A percentile compares a stretch with the other conserved stretches of the same genome.
Evolutionary conservation across 2,888 invertebrate species (phyloP).

Genomic region (Spicauda simplicius): DNA sequence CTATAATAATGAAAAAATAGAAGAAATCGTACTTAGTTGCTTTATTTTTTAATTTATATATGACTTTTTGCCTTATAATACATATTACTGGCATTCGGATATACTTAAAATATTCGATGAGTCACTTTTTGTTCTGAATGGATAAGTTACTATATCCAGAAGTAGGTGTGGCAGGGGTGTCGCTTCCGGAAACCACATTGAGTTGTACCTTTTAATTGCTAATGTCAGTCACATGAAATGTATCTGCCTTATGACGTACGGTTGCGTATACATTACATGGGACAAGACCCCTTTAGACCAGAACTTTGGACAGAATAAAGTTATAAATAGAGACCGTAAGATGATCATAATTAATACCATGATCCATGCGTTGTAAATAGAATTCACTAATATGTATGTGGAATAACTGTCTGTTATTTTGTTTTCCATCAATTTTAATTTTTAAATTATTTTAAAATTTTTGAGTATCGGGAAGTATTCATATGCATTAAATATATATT

Average conservation of each 20-base stretch:
- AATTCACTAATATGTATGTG: neutral
- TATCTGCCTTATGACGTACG: neutral
- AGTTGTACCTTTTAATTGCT: neutral
- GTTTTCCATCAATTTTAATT: no score
- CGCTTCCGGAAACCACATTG: neutral
- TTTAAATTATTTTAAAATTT: no score
- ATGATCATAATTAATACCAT: neutral
- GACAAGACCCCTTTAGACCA: neutral
- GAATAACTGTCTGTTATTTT: neutral
- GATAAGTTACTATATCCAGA: no score
- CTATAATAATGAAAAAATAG: no score
- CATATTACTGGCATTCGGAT: no score
- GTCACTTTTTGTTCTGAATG: no score
- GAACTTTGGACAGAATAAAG: neutral
- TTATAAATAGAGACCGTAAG: neutral
- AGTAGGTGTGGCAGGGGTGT: no score
- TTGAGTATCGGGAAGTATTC: no score
- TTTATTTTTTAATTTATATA: neutral
- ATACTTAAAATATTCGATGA: no score
- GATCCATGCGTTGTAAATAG: neutral
- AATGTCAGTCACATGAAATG: neutral
- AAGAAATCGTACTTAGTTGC: no score
- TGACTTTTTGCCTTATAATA: no score
- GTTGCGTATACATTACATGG: neutral
- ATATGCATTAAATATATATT: no score